A percentile compares a stretch with the other conserved stretches of the same genome.
phyloP scores from a whole-genome alignment of 2,113 vertebrate species.

The Pelusios castaneus region DNA sequence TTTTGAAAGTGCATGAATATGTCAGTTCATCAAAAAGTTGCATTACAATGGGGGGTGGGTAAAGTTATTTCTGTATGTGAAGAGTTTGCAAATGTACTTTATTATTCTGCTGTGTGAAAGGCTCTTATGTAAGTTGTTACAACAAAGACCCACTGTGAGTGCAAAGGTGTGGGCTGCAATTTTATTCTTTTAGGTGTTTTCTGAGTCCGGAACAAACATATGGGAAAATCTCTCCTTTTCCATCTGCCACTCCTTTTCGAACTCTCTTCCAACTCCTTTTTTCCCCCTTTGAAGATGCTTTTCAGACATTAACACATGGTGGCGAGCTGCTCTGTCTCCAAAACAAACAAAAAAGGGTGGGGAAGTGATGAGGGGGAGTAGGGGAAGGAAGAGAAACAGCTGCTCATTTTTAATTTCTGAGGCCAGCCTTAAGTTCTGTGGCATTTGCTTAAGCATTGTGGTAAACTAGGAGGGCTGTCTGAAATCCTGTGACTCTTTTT shows the following conservation, averaged over 20 bases:
- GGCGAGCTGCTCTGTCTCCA: constrained; percentile 51
- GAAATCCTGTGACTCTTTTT: background rate
- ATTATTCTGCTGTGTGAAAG: background rate
- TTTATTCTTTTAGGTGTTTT: background rate
- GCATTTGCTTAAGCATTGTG: constrained; percentile 33
- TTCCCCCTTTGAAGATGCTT: background rate
- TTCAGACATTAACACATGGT: constrained; percentile 29
- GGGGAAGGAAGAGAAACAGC: constrained; percentile 46
- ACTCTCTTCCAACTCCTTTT: background rate
- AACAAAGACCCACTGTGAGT: background rate
- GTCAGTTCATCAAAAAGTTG: background rate
- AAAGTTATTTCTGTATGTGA: background rate
- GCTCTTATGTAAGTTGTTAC: background rate
- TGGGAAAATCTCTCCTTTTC: background rate
- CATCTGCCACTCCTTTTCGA: background rate
- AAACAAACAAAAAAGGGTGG: constrained; percentile 64
- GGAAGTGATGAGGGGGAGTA: constrained; percentile 34
- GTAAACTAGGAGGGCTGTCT: background rate
- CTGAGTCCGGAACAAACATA: background rate
- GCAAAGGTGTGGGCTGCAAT: background rate
- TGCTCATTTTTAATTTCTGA: constrained; percentile 52
- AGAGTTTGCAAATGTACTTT: background rate
- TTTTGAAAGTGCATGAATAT: background rate
- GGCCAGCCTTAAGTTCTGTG: constrained; percentile 21
- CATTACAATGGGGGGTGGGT: background rate